These are phyloP conservation scores for Micronycteris hirsuta DNA, from an alignment of 2,113 vertebrate species.

Conservation along the genomic window DNA sequence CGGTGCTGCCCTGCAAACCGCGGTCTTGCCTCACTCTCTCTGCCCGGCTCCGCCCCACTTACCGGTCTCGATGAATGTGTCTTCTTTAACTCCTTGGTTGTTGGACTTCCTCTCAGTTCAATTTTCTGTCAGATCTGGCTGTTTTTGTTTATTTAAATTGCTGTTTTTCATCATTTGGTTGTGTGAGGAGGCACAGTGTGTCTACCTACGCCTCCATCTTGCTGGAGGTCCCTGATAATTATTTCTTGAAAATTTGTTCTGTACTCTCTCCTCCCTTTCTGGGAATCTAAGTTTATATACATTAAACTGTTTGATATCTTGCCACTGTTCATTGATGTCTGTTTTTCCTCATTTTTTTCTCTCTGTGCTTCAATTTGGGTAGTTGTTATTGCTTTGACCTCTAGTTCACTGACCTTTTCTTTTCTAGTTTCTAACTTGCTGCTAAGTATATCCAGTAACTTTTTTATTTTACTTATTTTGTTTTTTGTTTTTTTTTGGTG, in stretches of 20 bases:
- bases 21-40: too few species aligned
- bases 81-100: too few species aligned
- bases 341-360: not conserved
- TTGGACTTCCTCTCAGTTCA: too few species aligned
- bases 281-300: not conserved
- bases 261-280: not conserved
- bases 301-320: not conserved
- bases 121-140: too few species aligned
- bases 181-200: too few species aligned
- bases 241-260: not conserved
- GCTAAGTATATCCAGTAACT: not conserved
- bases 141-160: too few species aligned
- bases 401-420: not conserved
- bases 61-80: too few species aligned
- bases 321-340: not conserved
- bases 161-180: too few species aligned
- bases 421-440: not conserved
- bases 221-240: too few species aligned
- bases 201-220: too few species aligned
- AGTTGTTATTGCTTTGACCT: not conserved
- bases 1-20: too few species aligned
- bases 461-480: not conserved
- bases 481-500: not conserved
- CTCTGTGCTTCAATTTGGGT: not conserved
- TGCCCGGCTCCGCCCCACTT: too few species aligned